Conservation (phyloP, 2,888 invertebrate genomes). For the Drosophila vallismaia region DNA sequence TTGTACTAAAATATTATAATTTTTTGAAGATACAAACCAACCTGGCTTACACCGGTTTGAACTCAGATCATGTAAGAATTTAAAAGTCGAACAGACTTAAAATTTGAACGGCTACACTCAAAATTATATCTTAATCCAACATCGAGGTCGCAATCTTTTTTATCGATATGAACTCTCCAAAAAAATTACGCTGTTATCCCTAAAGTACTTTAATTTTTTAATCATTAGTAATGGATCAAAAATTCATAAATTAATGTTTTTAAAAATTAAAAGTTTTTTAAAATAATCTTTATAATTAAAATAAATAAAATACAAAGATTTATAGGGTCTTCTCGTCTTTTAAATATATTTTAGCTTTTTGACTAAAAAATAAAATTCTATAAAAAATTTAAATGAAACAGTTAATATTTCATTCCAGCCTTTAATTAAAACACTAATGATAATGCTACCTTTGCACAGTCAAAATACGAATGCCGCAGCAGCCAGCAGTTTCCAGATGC, state of each 20-base stretch:
- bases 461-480: too few relatives aligned
- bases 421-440: slow-evolving; percentile 91
- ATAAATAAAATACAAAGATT: slow-evolving; percentile 86
- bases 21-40: slow-evolving; percentile 92
- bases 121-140: slow-evolving; percentile 88
- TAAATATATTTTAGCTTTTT: slow-evolving; percentile 54
- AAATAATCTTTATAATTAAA: slow-evolving; percentile 82
- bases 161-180: slow-evolving; percentile 89
- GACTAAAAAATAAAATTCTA: slow-evolving; percentile 83
- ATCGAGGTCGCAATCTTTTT: slow-evolving; percentile 93
- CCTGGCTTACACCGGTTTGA: slow-evolving; percentile 94
- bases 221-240: slow-evolving; percentile 86
- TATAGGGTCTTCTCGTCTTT: slow-evolving; percentile 90
- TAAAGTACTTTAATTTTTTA: slow-evolving; percentile 90
- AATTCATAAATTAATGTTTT: slow-evolving; percentile 62
- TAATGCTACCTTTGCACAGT: slow-evolving; percentile 93
- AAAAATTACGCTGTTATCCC: slow-evolving; percentile 93
- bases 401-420: slow-evolving; percentile 90
- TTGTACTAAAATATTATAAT: slow-evolving; percentile 89
- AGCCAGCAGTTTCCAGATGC: too few relatives aligned
- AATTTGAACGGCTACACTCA: slow-evolving; percentile 87
- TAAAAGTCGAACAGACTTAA: slow-evolving; percentile 92
- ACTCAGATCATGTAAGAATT: slow-evolving; percentile 95
- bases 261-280: slow-evolving; percentile 85
- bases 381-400: slow-evolving; percentile 85